Evolutionary conservation across 1,140 invertebrate genomes (phyloP).

Genomic region (Cotesia chilonis): DNA sequence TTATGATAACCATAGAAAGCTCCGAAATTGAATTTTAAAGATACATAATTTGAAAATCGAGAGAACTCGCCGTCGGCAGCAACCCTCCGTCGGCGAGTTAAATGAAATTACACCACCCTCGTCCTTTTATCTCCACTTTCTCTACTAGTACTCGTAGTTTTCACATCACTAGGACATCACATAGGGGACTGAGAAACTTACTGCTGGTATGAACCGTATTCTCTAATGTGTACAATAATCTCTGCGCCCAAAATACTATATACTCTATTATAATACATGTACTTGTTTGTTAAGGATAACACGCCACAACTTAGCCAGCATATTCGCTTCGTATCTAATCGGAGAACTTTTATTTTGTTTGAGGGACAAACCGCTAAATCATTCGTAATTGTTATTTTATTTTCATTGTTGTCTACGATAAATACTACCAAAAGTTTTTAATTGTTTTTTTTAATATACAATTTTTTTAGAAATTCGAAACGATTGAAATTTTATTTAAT

Average conservation of each 20-base stretch:
- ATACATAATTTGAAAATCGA: slow-evolving; percentile 65
- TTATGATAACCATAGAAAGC: neutral
- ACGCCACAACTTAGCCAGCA: slow-evolving; percentile 7
- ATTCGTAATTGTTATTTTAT: slow-evolving; percentile 54
- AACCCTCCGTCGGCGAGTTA: slow-evolving; percentile 66
- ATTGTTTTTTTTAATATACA: no score
- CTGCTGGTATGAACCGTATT: neutral
- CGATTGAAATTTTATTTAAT: no score
- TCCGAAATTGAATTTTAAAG: slow-evolving; percentile 62
- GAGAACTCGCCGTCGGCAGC: slow-evolving; percentile 58
- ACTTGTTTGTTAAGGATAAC: slow-evolving; percentile 55
- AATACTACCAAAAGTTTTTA: no score
- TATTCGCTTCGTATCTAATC: no score
- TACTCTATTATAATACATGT: no score
- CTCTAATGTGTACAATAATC: neutral
- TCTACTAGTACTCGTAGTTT: slow-evolving; percentile 19
- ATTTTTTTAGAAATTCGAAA: no score
- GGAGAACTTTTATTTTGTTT: neutral
- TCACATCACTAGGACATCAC: neutral
- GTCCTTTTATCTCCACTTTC: slow-evolving; percentile 38
- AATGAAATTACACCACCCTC: slow-evolving; percentile 67
- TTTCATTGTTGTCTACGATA: neutral
- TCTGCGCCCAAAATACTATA: slow-evolving; percentile 46
- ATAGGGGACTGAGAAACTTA: slow-evolving; percentile 1
- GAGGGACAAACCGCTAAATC: slow-evolving; percentile 61